phyloP scores from a whole-genome alignment of 2,113 vertebrate species.

The Lasiurus cinereus region DNA sequence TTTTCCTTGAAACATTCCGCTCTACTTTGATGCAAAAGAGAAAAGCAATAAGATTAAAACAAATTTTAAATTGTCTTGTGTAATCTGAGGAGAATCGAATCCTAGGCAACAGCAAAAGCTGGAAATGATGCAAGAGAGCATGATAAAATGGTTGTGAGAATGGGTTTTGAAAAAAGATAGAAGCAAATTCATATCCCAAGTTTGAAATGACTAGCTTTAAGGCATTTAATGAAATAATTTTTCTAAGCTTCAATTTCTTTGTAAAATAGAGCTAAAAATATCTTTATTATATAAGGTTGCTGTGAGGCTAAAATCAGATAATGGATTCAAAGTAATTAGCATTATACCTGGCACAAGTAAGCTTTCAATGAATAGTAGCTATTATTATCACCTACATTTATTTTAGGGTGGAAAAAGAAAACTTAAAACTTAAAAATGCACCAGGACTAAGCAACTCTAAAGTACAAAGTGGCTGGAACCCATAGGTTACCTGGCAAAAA shows the following conservation, averaged over 20 bases:
- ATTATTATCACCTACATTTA: slow-evolving; percentile 25
- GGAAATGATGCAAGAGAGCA: not conserved
- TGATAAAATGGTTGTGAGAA: slow-evolving; percentile 11
- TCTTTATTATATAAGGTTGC: not conserved
- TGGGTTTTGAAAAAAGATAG: not conserved
- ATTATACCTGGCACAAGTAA: not conserved
- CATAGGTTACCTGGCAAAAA: slow-evolving; percentile 93
- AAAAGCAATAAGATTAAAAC: not conserved
- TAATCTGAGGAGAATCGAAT: slow-evolving; percentile 5
- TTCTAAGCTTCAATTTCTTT: slow-evolving; percentile 47
- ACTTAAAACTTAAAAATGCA: slow-evolving; percentile 67
- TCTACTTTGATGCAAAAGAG: not conserved
- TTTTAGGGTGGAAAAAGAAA: slow-evolving; percentile 29
- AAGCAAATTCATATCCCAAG: not conserved
- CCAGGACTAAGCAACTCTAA: not conserved
- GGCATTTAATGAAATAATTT: slow-evolving; percentile 55
- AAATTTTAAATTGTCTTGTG: not conserved
- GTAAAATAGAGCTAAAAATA: slow-evolving; percentile 38
- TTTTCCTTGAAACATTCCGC: slow-evolving; percentile 17
- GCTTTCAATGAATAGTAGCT: not conserved
- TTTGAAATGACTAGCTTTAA: slow-evolving; percentile 27
- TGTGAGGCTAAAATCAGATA: not conserved
- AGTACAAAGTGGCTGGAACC: not conserved
- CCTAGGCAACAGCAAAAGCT: not conserved
- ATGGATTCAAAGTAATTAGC: slow-evolving; percentile 35